Base-by-base conservation (phyloP, 92 coral and sea anemone species). In the Diadumene lineata region DNA sequence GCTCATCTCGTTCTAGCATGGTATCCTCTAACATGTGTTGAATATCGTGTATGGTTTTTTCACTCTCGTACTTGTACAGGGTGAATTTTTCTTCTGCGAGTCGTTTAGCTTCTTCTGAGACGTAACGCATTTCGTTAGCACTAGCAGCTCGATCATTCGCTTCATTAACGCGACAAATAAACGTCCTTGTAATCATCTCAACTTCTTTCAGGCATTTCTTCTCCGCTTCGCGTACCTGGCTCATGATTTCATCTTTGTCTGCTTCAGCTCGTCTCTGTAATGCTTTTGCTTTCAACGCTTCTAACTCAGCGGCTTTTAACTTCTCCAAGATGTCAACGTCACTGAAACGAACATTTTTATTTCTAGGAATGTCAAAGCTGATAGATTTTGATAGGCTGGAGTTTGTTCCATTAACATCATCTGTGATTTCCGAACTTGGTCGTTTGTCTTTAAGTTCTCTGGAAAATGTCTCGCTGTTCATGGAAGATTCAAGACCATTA, bases 211-310 rank as follows among this genome's bases (percentile, higher is more conserved):
- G 72, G 63, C 97, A 91, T 70, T 87, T 91, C 32, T 87, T 70
- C 60, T 91, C 97, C 31, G 97, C 97, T 50, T 84, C 88, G 27
- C 82, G 87, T 26, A 91, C 85, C 26, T 81, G 87, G 1, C 29
- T 50, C 7, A 87, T 69, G 25, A 91, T 74, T 10, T 74, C 63
- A 23, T 81, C 88, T 75, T 87, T 91, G 13, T 70, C 88, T 33
- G 92, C 90, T 75, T 91, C 97, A 11, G 92, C 92, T 43, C 91
- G 84, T 68, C 84, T 88, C 62, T 91, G 97, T 60, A 91, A 61
- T 4, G 85, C 97, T 56, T 77, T 87, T 23, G 92, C 97, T 53
- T 87, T 91, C 61, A 91, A 69, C 18, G 90, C 88, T 7, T 73
- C 81, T 13, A 91, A 44, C 61, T 91, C 92, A 23, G 92, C 97